Evolutionary conservation across 1,140 invertebrate species (phyloP), one percentile per base, ranked within the genome.

Genomic region (Yoshiicerus persimilis): DNA sequence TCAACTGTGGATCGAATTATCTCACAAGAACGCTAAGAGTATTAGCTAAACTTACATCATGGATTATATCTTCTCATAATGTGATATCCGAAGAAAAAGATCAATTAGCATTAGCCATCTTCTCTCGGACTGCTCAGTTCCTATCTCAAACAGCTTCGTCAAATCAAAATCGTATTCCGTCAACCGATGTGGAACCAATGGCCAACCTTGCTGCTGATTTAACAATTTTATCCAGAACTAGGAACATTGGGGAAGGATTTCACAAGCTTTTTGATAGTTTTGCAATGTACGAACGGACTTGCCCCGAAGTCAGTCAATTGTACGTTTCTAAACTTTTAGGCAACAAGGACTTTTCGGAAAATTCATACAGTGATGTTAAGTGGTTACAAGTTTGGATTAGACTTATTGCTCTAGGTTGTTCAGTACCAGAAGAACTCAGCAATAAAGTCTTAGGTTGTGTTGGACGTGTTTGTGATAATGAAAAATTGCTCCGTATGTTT

Each of bases 181-280:
- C 77, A 20, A 87, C 80, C 8, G 88, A 89, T 62, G 23, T 89
- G 5, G 62, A 87, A 64, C 86, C 88, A 32, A 27, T 87, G 56
- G 77, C 86, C 20, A 64, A 25, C 83, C 27, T 89, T 4, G 88
- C 86, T 6, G 80, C 56, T 27, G 80, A 89, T 62, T 32, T 89
- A 10, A 89, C 88, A 16, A 32, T 87, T 25, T 47, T 89, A n/a
- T 32, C 32, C 25, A 56, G 27, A 23, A 0, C 9, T 30, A 80
- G 38, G 20, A 41, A 38, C 30, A 80, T 80, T 38, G 34, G 75
- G 32, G 36, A 66, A 75, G 34, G 23, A 9, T 47, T 66, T 10
- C 9, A 75, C 2, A 39, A 41, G 66, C 41, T 86, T 70, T 89
- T 89, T 85, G 88, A 89, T n/a, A 36, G 32, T 30, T 89, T 89